Evolutionary conservation across 2,888 invertebrate genomes (phyloP), one percentile per base, ranked within the genome.

Genomic region (Cylindroiulus punctatus): DNA sequence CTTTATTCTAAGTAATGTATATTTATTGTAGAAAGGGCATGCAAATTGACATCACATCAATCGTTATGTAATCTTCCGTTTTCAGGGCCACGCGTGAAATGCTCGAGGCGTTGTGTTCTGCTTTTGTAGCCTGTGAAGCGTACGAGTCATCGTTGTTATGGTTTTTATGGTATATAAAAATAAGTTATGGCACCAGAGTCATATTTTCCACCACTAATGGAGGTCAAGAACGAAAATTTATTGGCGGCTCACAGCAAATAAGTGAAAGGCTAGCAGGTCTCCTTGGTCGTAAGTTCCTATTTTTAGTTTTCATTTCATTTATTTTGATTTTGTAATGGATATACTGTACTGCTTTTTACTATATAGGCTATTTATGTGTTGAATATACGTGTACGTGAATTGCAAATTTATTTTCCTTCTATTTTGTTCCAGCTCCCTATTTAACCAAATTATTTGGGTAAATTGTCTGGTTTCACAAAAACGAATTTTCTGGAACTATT

Each of bases 221-320:
- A 10, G 90, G 89, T 36, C 90, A 90, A 90, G 91, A 91, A 87
- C 88, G 90, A 85, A 91, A 90, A 88, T 89, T 90, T 86, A 88
- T 89, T 14, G 91, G 91, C 19, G 91, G 91, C 17, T 89, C 90
- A 1, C 90, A 90, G 86, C 90, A 90, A 86, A 89, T 91, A 30
- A 90, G 90, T 88, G 88, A 89, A 83, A 88, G 88, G 65, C 88
- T 91, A 19, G 90, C 90, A 4, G 89, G 89, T 83, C 89, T 88
- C 36, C 86, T 91, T 10, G 89, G 89, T 87, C 88, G 90, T 90
- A 89, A 88, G 81, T 83, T 81, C 17, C 84, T 85, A 22, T 22
- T 76, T 14, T 44, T 87, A 26, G 22, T 14, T 32, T 22, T 8
- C 22, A 76, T 22, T 3, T 7, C 7, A 22, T n/a, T 3, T 22